Evolutionary conservation across 2,888 invertebrate species (phyloP).

Genomic region (Tetragnatha montana): DNA sequence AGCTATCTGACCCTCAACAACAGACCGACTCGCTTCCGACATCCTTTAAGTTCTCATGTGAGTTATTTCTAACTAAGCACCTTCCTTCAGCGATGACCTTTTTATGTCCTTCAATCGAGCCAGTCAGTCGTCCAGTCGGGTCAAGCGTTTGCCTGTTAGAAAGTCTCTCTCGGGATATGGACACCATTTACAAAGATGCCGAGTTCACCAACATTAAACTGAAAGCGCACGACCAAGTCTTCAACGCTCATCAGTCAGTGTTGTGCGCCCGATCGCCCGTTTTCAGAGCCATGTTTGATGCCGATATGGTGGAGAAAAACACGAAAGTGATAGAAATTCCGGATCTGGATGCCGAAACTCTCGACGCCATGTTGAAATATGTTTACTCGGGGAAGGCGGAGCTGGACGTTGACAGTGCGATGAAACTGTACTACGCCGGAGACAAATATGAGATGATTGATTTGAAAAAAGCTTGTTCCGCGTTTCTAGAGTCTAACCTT

Average conservation of each 20-base stretch:
- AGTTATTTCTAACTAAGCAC: background rate
- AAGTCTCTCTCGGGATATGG: background rate
- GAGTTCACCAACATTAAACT: background rate
- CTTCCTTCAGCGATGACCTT: background rate
- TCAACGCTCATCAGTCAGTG: background rate
- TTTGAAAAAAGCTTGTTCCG: background rate
- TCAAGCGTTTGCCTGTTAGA: background rate
- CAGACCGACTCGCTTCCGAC: background rate
- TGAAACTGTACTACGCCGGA: slow-evolving; percentile 17
- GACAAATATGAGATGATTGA: background rate
- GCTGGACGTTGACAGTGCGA: background rate
- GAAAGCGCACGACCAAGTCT: background rate
- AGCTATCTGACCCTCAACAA: background rate
- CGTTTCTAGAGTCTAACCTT: background rate
- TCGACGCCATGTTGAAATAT: background rate
- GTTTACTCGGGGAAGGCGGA: background rate
- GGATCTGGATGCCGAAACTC: background rate
- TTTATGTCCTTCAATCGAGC: background rate
- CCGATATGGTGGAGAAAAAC: background rate
- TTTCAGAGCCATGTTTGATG: background rate
- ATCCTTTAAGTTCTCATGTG: background rate
- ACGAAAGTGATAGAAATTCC: background rate
- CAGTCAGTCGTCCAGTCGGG: background rate
- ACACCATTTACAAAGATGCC: background rate
- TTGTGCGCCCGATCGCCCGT: background rate